Conservation (phyloP, 2,113 vertebrate genomes). For the Hippotragus niger region DNA sequence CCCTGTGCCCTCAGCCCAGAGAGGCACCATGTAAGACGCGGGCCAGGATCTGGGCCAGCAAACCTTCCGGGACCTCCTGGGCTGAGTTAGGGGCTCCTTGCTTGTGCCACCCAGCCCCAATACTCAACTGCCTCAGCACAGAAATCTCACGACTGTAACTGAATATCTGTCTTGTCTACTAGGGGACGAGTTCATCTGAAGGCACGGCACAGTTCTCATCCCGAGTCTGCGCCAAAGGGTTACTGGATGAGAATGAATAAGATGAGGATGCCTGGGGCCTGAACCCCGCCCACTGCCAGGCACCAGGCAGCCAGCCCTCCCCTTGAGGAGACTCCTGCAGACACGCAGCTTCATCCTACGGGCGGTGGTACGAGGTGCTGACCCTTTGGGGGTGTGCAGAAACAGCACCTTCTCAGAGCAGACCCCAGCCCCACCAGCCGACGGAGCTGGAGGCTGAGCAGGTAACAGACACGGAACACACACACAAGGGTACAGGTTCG, state of each 20-base stretch:
- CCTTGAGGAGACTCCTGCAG: not conserved
- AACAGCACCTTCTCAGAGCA: not conserved
- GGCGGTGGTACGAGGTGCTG: fast-evolving
- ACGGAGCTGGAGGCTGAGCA: fast-evolving
- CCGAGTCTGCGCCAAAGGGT: not conserved
- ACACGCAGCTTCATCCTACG: not conserved
- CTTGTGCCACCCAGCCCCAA: fast-evolving
- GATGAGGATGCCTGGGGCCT: not conserved
- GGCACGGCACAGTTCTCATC: not conserved
- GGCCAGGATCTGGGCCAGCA: not conserved
- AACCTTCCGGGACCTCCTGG: not conserved
- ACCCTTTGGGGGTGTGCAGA: not conserved
- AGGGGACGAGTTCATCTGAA: fast-evolving
- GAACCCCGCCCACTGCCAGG: not conserved
- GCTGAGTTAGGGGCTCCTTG: fast-evolving
- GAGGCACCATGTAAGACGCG: fast-evolving
- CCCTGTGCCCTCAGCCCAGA: not conserved
- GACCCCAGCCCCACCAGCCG: not conserved
- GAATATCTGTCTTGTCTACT: no score
- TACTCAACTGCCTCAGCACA: fast-evolving
- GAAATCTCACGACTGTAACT: fast-evolving
- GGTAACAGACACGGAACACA: not conserved
- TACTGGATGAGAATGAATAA: not conserved
- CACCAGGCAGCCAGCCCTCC: not conserved
- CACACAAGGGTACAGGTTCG: not conserved